Percentiles rank a stretch among this genome's conserved stretches.
These are phyloP conservation scores for Nesidiocoris tenuis DNA, from an alignment of 2,888 invertebrate species.

Conservation along the genomic window DNA sequence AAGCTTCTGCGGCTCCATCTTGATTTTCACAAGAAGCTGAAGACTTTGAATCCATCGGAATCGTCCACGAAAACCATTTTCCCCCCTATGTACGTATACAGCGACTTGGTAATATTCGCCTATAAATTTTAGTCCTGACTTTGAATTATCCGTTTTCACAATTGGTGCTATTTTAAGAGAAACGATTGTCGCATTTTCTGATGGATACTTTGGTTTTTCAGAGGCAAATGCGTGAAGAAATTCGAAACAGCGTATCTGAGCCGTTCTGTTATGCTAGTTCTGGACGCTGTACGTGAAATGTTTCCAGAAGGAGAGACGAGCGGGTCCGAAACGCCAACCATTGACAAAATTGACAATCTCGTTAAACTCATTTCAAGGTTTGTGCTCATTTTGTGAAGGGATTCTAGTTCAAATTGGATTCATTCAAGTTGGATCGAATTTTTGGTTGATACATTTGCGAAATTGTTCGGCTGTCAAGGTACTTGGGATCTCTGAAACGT, in stretches of 20 bases:
- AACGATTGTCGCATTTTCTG: too few relatives aligned
- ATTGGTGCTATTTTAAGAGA: too few relatives aligned
- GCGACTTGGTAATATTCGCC: too few relatives aligned
- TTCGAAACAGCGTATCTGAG: slow-evolving; percentile 85
- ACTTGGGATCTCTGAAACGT: too few relatives aligned
- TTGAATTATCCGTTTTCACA: too few relatives aligned
- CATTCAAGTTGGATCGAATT: too few relatives aligned
- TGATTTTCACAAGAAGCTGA: slow-evolving; percentile 71
- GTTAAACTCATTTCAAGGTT: slow-evolving; percentile 67
- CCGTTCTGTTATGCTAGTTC: slow-evolving; percentile 75
- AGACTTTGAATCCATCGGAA: slow-evolving; percentile 52
- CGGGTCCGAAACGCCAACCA: slow-evolving; percentile 64
- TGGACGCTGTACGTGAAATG: slow-evolving; percentile 82
- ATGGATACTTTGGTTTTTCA: too few relatives aligned
- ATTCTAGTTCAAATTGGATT: too few relatives aligned
- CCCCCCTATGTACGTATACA: slow-evolving; percentile 43
- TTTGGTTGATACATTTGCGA: too few relatives aligned
- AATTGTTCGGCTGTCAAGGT: too few relatives aligned
- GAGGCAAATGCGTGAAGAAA: slow-evolving; percentile 62
- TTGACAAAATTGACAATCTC: slow-evolving; percentile 74
- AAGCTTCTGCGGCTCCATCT: slow-evolving; percentile 78
- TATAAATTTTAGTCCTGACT: too few relatives aligned
- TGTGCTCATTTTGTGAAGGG: too few relatives aligned
- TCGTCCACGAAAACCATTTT: slow-evolving; percentile 39
- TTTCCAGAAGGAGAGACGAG: slow-evolving; percentile 59